Conservation (phyloP, 2,113 vertebrate genomes). For the Ochotona princeps region DNA sequence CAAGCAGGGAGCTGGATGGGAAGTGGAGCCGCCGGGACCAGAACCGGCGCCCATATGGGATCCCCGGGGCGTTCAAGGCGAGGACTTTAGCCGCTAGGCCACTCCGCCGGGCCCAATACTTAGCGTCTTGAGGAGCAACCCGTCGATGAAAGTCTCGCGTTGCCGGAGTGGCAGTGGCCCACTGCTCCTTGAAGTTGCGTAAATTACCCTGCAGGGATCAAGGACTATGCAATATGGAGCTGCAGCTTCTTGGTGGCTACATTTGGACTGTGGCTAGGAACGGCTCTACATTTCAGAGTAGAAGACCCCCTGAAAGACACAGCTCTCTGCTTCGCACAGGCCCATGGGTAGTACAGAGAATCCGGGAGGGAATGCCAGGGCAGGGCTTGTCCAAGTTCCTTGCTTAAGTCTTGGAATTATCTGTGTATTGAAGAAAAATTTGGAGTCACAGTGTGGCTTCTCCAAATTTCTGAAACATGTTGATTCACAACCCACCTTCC, state of each 20-base stretch:
- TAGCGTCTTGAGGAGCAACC: background rate
- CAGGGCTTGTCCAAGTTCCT: background rate
- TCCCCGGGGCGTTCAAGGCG: no score
- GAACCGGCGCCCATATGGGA: no score
- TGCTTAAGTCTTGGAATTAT: background rate
- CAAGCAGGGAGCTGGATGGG: no score
- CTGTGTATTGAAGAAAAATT: background rate
- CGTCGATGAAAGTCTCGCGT: background rate
- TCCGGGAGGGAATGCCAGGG: background rate
- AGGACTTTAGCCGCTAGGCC: no score
- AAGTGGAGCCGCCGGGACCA: no score
- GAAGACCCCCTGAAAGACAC: background rate
- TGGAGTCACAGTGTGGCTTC: background rate
- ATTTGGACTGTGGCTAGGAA: background rate
- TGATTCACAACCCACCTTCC: background rate
- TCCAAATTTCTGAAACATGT: background rate
- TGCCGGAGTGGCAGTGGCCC: background rate
- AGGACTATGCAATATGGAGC: background rate
- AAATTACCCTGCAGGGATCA: background rate
- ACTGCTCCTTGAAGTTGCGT: background rate
- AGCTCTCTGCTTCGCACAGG: background rate
- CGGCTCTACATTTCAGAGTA: background rate
- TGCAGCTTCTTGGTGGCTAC: background rate
- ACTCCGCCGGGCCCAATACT: no score
- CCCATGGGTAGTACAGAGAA: background rate